Evolutionary conservation across 2,113 vertebrate species (phyloP).

Genomic region (Pseudopodoces humilis): DNA sequence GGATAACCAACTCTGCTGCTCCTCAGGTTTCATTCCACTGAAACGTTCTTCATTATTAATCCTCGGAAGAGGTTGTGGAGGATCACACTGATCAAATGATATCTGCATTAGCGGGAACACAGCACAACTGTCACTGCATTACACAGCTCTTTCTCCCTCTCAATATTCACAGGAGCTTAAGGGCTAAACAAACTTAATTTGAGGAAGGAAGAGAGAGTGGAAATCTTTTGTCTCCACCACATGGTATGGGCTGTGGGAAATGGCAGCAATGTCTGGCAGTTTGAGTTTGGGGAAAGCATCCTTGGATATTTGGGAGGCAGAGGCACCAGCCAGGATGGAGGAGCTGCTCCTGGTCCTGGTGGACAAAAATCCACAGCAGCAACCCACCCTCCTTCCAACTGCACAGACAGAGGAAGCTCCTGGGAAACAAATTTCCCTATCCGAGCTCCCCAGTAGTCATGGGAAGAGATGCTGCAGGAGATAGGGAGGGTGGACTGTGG

Average conservation of each 20-base stretch:
- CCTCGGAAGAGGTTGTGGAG: neutral
- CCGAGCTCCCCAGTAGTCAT: neutral
- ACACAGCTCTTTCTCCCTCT: neutral
- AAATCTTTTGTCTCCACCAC: neutral
- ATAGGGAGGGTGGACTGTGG: fast-evolving
- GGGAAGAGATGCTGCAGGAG: neutral
- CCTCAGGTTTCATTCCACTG: neutral
- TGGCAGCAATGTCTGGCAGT: neutral
- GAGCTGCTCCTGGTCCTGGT: neutral
- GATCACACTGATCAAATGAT: conserved; percentile 21
- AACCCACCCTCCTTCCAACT: neutral
- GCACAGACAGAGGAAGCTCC: neutral
- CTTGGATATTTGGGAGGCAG: neutral
- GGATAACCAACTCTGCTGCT: neutral
- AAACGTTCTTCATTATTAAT: conserved; percentile 9
- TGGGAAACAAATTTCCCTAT: neutral
- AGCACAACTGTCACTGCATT: neutral
- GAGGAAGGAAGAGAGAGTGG: neutral
- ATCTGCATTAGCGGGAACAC: conserved; percentile 5
- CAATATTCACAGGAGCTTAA: conserved; percentile 16
- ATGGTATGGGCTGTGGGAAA: neutral
- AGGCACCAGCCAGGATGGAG: neutral
- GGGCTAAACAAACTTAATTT: conserved; percentile 39
- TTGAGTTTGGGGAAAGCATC: neutral
- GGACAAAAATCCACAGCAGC: neutral